Evolutionary conservation across 2,113 vertebrate genomes (phyloP), one percentile per base, ranked within the genome.

Genomic region (Gyps fulvus): DNA sequence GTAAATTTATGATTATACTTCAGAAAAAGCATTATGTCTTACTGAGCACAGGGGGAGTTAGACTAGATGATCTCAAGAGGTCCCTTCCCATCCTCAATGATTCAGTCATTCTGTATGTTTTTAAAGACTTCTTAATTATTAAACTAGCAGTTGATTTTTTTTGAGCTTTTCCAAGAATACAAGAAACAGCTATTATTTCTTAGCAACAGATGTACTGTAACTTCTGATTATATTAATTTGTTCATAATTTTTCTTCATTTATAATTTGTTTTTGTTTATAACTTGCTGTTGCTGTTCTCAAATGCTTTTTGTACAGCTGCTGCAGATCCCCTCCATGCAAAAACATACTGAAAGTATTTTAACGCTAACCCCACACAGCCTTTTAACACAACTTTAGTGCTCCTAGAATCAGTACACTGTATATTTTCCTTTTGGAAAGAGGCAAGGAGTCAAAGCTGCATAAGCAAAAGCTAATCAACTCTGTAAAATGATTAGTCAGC

Each of bases 111-210:
- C 76, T 52, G 12, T 32, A 4, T 71, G 27, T 58, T 91, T 87
- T 57, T 4, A 57, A 82, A 93, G n/a, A 62, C 34, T 20, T 34
- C 36, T 67, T 79, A 62, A 74, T 55, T 87, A 31, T 91, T 77
- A 66, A 73, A 42, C 29, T 34, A 82, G 52, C 43, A 47, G 94
- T 38, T 89, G 87, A n/a, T 57, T 11, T 65, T 67, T 52, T 87
- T 71, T 70, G 29, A 87, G 57, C 72, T 92, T 71, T 82, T 76
- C 49, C 57, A 65, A 66, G 54, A 59, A 69, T 65, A 74, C 40
- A 90, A 94, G 43, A 25, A 80, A 47, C 49, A 89, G 66, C 62
- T 96, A 25, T 89, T 85, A 65, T 92, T 96, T 92, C 72, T 89
- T 69, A 63, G 83, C 47, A 84, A 77, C 65, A 89, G 65, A 87